phyloP scores from a whole-genome alignment of 2,113 vertebrate species.

The Fukomys damarensis region DNA sequence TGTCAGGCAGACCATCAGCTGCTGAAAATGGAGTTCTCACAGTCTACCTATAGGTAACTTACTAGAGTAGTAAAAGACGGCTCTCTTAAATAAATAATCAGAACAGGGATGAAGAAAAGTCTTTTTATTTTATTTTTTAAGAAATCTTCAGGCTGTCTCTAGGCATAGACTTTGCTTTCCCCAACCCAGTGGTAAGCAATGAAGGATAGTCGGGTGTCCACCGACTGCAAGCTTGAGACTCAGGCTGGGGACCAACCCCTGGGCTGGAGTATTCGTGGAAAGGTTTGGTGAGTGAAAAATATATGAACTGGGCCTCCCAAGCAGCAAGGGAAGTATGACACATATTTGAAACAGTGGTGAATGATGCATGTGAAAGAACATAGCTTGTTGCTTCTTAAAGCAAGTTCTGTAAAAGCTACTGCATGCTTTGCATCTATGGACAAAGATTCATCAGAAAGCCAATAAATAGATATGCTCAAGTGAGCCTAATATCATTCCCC shows the following conservation, averaged over 20 bases:
- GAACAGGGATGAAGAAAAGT: background rate
- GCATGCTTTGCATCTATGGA: background rate
- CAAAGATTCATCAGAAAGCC: slow-evolving; percentile 15
- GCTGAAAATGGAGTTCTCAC: background rate
- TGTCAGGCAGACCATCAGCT: background rate
- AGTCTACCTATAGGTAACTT: background rate
- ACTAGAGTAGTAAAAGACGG: background rate
- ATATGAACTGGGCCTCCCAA: background rate
- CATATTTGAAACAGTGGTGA: background rate
- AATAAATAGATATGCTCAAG: background rate
- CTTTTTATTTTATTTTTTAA: background rate
- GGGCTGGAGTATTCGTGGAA: background rate
- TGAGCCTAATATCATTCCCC: background rate
- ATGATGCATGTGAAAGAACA: background rate
- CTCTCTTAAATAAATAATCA: background rate
- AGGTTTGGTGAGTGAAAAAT: background rate
- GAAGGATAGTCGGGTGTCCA: background rate
- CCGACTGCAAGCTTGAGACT: background rate
- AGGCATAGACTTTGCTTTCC: background rate
- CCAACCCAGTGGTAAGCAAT: background rate
- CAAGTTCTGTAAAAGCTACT: background rate
- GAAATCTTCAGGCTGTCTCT: background rate
- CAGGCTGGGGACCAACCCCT: background rate
- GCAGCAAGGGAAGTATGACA: background rate
- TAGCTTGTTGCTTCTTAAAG: background rate